phyloP scores from a whole-genome alignment of 2,113 vertebrate species.

The Tricholaema leucomelas region DNA sequence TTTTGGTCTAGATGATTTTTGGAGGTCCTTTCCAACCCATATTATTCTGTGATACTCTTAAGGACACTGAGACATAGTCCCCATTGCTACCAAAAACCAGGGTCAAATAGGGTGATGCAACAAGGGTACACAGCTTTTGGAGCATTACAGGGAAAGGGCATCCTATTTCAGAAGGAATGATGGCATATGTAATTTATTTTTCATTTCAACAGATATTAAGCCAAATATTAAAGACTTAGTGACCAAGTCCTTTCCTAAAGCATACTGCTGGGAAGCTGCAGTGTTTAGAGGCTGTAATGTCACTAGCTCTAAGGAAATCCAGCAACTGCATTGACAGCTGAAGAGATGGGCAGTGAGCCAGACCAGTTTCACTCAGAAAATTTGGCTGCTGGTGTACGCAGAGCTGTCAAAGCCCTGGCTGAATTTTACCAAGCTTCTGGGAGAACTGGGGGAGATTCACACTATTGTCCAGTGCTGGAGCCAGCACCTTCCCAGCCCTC shows the following conservation, averaged over 20 bases:
- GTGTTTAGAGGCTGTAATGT: background rate
- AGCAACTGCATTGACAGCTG: background rate
- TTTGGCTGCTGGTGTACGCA: background rate
- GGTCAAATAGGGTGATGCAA: background rate
- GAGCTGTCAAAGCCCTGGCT: background rate
- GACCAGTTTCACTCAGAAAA: background rate
- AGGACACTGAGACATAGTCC: background rate
- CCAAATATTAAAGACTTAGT: background rate
- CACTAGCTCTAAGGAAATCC: background rate
- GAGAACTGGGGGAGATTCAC: background rate
- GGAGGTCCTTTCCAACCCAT: too few species aligned
- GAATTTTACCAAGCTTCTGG: accelerated
- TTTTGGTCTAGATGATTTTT: too few species aligned
- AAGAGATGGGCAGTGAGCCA: background rate
- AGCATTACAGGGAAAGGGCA: background rate
- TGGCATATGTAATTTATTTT: background rate
- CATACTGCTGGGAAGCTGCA: constrained; percentile 13
- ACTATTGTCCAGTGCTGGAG: background rate
- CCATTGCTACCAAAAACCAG: background rate
- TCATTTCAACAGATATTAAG: background rate
- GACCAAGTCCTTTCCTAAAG: background rate
- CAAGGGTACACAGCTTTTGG: background rate
- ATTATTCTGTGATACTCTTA: too few species aligned
- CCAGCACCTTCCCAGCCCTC: background rate
- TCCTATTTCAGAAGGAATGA: background rate